Evolutionary conservation across 2,797 vertebrate genomes (phyloP), one percentile per base, ranked within the genome.

Genomic region (Acipenser oxyrinchus): DNA sequence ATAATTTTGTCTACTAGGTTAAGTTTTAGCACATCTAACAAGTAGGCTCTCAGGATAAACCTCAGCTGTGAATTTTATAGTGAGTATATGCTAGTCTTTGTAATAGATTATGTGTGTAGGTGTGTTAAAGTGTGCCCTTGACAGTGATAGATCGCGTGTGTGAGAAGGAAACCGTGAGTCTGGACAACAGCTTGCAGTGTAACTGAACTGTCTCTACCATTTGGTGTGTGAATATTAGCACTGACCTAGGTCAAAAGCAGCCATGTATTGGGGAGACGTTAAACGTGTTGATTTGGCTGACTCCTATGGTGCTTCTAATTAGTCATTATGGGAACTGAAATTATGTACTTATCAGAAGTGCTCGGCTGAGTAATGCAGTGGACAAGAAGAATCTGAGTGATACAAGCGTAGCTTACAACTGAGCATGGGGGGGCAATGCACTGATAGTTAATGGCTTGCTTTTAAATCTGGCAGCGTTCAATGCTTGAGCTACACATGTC

Each of bases 281-380:
- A 69, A 75, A 75, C 58, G 66, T 15, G 50, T 61, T 65, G 73
- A 70, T 74, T 72, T 72, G 49, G 52, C 60, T 49, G 51, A 60
- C 68, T 64, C 69, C 10, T 62, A 73, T 76, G 73, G 67, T 73
- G 66, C 68, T 69, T 48, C 66, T 76, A 76, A 75, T 77, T 74
- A 66, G 68, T 75, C 75, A 75, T 79, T 76, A 77, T 63, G 65
- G 72, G 63, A 68, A 68, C 61, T 65, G 66, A 68, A 75, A 78
- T 71, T 68, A 70, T 76, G 51, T 67, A 66, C 64, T 72, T 79
- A 77, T 76, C 74, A 72, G 73, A 70, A 74, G 68, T 66, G 70
- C 71, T 49, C 2, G 72, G 69, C 65, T 65, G 69, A 63, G 69
- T 76, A 74, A 75, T 73, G 63, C 69, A 64, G 8, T 6, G n/a